phyloP scores from a whole-genome alignment of 1,140 invertebrate genomes.

The Hypothenemus hampei region DNA sequence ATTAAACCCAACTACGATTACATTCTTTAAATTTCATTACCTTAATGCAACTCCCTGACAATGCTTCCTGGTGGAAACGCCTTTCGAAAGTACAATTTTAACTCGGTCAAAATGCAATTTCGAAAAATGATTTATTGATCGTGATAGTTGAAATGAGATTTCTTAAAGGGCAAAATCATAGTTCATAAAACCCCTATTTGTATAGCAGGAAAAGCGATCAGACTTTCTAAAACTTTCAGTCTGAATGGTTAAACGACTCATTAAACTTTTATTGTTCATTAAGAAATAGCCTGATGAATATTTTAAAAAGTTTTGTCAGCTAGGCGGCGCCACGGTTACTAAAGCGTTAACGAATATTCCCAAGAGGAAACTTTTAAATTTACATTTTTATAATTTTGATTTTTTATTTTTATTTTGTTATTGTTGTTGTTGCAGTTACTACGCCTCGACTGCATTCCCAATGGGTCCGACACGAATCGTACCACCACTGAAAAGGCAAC shows the following conservation, averaged over 20 bases:
- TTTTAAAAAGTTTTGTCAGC: conserved; percentile 27
- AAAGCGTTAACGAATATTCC: conserved; percentile 14
- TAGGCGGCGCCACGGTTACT: conserved; percentile 2
- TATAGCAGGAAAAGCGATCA: conserved; percentile 21
- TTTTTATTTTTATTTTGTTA: background rate
- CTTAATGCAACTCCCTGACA: too few relatives aligned
- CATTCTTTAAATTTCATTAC: too few relatives aligned
- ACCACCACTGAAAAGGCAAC: conserved; percentile 43
- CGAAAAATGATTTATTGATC: too few relatives aligned
- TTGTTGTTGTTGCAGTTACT: conserved; percentile 40
- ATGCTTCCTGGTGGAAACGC: too few relatives aligned
- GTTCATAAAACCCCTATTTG: too few relatives aligned
- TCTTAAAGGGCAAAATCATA: too few relatives aligned
- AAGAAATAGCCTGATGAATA: conserved; percentile 27
- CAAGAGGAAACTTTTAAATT: background rate
- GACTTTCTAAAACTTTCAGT: conserved; percentile 8
- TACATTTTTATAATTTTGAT: background rate
- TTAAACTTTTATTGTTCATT: conserved; percentile 29
- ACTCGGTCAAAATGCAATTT: too few relatives aligned
- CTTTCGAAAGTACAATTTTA: too few relatives aligned
- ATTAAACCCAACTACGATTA: too few relatives aligned
- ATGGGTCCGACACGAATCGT: conserved; percentile 42
- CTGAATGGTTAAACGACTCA: conserved; percentile 22
- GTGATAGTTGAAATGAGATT: too few relatives aligned
- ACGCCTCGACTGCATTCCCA: conserved; percentile 45